Evolutionary conservation across 2,888 invertebrate species (phyloP).

Genomic region (Drosophila paramelanica): DNA sequence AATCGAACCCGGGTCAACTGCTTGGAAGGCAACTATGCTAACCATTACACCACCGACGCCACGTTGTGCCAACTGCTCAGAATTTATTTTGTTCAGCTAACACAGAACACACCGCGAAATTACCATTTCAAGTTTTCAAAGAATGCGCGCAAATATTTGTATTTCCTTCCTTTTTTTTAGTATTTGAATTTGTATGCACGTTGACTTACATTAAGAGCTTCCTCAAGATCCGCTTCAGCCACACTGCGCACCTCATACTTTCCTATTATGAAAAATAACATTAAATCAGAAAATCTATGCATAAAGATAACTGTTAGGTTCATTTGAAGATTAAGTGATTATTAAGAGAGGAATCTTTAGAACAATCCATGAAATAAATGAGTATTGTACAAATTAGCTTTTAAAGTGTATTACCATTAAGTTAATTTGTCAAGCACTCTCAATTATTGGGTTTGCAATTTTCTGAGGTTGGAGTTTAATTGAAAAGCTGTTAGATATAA

Average conservation of each 20-base stretch:
- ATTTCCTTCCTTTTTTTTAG: not conserved
- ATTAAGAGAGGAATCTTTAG: not conserved
- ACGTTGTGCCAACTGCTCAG: not conserved
- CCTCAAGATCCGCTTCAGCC: slow-evolving; percentile 87
- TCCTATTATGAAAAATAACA: slow-evolving; percentile 81
- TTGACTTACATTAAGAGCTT: slow-evolving; percentile 87
- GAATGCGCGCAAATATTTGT: not conserved
- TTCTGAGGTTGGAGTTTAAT: not conserved
- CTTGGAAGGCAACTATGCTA: slow-evolving; percentile 86
- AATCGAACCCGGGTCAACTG: slow-evolving; percentile 86
- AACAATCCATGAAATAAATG: not conserved
- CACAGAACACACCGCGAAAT: not conserved
- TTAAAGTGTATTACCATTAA: not conserved
- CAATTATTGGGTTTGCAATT: not conserved
- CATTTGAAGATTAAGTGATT: not conserved
- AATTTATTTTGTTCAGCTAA: slow-evolving; percentile 20
- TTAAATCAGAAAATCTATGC: not conserved
- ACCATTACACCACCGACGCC: slow-evolving; percentile 86
- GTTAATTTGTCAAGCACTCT: not conserved
- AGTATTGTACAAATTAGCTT: not conserved
- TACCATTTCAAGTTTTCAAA: not conserved
- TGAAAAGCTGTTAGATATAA: not conserved
- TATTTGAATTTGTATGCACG: not conserved
- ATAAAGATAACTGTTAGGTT: not conserved
- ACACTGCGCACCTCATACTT: slow-evolving; percentile 87